Percentiles rank a stretch among this genome's conserved stretches.
Conservation (phyloP, 2,888 invertebrate species). For the Sisyra nigra region DNA sequence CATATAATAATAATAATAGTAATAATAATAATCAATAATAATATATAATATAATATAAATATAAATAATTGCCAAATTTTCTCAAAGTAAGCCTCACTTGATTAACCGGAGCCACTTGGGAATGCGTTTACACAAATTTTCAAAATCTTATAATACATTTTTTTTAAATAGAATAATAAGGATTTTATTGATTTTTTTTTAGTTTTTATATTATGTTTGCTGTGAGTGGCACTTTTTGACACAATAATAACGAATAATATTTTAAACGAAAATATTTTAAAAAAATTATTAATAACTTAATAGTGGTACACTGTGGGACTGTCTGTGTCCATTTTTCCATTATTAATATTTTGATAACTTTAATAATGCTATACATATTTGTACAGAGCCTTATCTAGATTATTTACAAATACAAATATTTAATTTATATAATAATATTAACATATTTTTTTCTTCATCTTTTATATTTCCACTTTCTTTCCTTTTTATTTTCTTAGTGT, state of each 20-base stretch:
- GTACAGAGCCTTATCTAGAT: too few species aligned
- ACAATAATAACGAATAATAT: too few species aligned
- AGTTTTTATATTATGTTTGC: neutral
- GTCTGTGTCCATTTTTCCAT: neutral
- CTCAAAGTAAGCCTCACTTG: too few species aligned
- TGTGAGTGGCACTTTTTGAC: neutral
- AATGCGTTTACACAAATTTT: neutral
- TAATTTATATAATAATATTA: slow-evolving; percentile 1
- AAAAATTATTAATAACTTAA: too few species aligned
- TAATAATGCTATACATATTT: neutral
- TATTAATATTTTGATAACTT: neutral
- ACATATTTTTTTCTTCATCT: slow-evolving; percentile 1
- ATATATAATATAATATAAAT: neutral
- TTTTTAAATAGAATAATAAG: neutral
- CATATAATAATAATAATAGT: neutral
- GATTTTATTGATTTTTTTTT: slow-evolving; percentile 2
- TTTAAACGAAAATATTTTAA: too few species aligned
- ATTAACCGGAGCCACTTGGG: neutral
- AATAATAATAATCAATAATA: neutral
- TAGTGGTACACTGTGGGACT: neutral
- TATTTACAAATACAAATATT: neutral
- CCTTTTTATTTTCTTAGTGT: too few species aligned
- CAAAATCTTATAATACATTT: neutral
- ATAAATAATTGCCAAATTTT: too few species aligned
- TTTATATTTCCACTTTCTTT: neutral